Base-by-base conservation (phyloP, 2,797 vertebrate genomes). In the Numenius phaeopus region DNA sequence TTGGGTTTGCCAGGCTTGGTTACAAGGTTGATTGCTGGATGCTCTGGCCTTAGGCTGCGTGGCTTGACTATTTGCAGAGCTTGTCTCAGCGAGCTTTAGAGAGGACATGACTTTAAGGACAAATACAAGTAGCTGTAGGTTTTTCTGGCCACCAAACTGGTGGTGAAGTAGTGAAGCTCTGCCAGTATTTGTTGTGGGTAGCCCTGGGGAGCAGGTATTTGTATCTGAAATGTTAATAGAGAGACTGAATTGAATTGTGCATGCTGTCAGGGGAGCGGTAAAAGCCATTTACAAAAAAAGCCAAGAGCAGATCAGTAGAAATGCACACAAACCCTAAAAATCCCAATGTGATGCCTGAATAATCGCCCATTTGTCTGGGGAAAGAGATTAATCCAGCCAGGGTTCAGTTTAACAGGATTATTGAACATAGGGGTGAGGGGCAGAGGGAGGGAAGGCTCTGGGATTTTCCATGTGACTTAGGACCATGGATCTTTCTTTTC, bases 381-480 rank as follows among this genome's bases (percentile, higher is more conserved):
- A 96, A 94, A 65, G 94, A 92, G 95, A 96, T 96, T 96, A 96
- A 96, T 94, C 86, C 93, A 91, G 89, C 64, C 92, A 91, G 79
- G 87, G 94, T 96, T 97, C 93, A 97, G 89, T 97, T 94, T 97
- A 97, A 97, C 92, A 96, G 95, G 95, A 96, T 97, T 97, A 97
- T 85, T 94, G 91, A 88, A 61, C 1, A 1, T 17, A 72, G 39
- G 77, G 32, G 71, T 55, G 58, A 59, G 65, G 90, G 50, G 47
- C 37, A 83, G 59, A 72, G 49, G 52, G 72, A 81, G 47, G 46
- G 11, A 83, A 52, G 29, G 76, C 88, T 85, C 79, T 94, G 69
- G 52, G 87, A 70, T 96, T 96, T 94, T 87, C 79, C 89, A 22
- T 87, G 39, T 1, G 3, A 49, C 47, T 93, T 90, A 52, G 90